phyloP scores from a whole-genome alignment of 1,140 invertebrate species.

The Lasioglossum albipes region DNA sequence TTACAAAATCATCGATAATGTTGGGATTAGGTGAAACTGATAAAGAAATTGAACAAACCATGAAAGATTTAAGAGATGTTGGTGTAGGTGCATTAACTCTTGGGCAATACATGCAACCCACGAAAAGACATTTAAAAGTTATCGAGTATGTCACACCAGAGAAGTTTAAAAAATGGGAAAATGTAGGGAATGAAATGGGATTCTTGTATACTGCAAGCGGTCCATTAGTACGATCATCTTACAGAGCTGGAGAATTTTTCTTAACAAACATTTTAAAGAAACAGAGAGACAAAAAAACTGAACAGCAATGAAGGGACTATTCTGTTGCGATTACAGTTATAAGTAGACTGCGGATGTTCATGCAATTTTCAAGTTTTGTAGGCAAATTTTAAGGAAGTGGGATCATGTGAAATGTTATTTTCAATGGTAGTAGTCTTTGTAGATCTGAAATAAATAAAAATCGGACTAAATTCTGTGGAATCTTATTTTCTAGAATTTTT shows the following conservation, averaged over 20 bases:
- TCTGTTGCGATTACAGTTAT: background rate
- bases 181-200: constrained; percentile 90
- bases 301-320: constrained; percentile 1
- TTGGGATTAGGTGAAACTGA: constrained; percentile 98
- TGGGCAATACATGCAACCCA: constrained; percentile 99
- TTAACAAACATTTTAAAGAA: constrained; percentile 89
- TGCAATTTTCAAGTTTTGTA: too few relatives aligned
- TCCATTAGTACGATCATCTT: constrained; percentile 97
- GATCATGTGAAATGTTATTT: too few relatives aligned
- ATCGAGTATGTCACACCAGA: constrained; percentile 98
- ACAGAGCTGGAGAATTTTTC: constrained; percentile 97
- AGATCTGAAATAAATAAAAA: too few relatives aligned
- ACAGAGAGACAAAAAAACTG: constrained; percentile 63
- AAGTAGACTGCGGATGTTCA: too few relatives aligned
- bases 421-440: too few relatives aligned
- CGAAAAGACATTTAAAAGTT: constrained; percentile 96
- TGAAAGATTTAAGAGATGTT: constrained; percentile 88
- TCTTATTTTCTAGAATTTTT: too few relatives aligned
- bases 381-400: too few relatives aligned
- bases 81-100: constrained; percentile 97
- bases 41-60: constrained; percentile 91
- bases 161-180: constrained; percentile 96
- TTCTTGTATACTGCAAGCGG: constrained; percentile 99
- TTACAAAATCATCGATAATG: constrained; percentile 99
- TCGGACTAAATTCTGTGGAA: too few relatives aligned